A percentile compares a stretch with the other conserved stretches of the same genome.
Conservation (phyloP, 2,113 vertebrate species). For the Manacus vitellinus region DNA sequence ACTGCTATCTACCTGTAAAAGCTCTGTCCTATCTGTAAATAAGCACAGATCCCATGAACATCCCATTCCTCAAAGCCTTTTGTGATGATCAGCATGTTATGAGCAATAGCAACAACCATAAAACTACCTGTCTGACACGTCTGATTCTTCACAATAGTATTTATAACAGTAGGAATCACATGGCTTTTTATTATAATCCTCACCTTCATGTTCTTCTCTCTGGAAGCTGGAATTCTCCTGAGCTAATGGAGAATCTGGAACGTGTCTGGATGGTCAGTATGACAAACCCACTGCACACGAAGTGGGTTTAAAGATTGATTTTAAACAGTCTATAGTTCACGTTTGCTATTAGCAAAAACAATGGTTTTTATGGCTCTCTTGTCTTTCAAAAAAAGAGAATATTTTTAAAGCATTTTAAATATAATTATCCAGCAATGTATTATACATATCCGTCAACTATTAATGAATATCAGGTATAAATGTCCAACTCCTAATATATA, state of each 20-base stretch:
- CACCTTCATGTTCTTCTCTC: background rate
- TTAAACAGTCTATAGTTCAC: background rate
- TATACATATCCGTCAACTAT: constrained; percentile 13
- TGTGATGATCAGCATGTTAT: background rate
- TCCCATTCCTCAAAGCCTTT: background rate
- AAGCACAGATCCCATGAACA: fast-evolving
- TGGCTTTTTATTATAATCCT: background rate
- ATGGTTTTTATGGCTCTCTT: background rate
- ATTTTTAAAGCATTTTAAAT: background rate
- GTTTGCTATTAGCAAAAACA: background rate
- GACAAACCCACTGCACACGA: background rate
- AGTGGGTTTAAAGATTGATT: background rate
- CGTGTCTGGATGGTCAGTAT: background rate
- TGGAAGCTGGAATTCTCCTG: background rate
- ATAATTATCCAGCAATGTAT: background rate
- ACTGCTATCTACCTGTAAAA: background rate
- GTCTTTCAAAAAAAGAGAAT: background rate
- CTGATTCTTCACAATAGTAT: background rate
- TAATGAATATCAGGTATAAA: constrained; percentile 53
- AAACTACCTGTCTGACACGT: background rate
- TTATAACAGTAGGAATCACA: background rate
- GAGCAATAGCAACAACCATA: background rate
- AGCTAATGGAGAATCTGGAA: background rate
- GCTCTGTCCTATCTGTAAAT: background rate
- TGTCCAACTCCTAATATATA: background rate